These are phyloP conservation scores for Sinodicranocentrus sp. DNA, from an alignment of 2,888 invertebrate genomes.

Conservation along the genomic window DNA sequence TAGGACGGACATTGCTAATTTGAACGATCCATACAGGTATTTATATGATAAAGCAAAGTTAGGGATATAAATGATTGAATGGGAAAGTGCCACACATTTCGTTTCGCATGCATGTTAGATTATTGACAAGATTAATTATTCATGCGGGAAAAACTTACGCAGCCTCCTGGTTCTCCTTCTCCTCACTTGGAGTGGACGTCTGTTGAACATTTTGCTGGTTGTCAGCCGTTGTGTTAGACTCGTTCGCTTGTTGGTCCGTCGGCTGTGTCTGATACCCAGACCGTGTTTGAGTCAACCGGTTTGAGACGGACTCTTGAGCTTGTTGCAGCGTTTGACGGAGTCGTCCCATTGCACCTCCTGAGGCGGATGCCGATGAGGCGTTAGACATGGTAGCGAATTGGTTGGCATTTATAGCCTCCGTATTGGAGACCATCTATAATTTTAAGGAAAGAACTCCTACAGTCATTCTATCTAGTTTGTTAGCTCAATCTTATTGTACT, in stretches of 20 bases:
- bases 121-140: constrained; percentile 30
- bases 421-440: constrained; percentile 76
- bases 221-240: constrained; percentile 47
- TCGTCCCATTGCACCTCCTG: constrained; percentile 75
- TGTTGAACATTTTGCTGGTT: constrained; percentile 72
- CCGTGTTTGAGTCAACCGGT: constrained; percentile 72
- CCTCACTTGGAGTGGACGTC: constrained; percentile 59
- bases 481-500: no score
- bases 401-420: constrained; percentile 74
- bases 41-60: no score
- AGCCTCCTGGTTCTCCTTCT: constrained; percentile 75
- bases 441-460: no score
- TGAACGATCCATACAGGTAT: not conserved
- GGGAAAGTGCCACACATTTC: no score
- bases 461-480: no score
- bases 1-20: not conserved
- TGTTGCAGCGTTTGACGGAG: constrained; percentile 76
- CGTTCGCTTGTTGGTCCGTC: constrained; percentile 67
- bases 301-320: constrained; percentile 76
- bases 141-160: constrained; percentile 71
- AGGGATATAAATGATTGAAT: no score
- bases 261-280: constrained; percentile 56
- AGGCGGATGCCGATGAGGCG: constrained; percentile 8
- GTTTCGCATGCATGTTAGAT: no score
- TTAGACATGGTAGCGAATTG: constrained; percentile 64